phyloP scores from a whole-genome alignment of 2,797 vertebrate species.

The Cephalopachus bancanus region DNA sequence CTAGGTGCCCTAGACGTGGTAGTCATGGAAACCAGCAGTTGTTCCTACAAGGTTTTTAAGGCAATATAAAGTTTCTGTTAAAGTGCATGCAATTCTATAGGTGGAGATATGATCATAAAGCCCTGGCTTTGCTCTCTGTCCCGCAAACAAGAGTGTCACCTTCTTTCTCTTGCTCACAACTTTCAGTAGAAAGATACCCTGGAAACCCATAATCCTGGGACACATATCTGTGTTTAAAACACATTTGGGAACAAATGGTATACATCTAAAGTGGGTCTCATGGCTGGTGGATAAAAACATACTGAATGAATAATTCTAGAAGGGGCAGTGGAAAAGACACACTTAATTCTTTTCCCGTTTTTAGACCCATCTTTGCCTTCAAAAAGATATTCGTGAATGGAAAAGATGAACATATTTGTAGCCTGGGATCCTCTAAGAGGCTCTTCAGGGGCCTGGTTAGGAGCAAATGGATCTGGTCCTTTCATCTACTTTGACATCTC shows the following conservation, averaged over 20 bases:
- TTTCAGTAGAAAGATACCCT: not conserved
- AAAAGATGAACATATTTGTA: slow-evolving; percentile 91
- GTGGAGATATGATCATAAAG: not conserved
- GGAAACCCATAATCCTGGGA: slow-evolving; percentile 12
- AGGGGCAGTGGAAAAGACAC: slow-evolving; percentile 77
- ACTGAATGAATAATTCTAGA: slow-evolving; percentile 81
- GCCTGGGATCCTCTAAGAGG: slow-evolving; percentile 90
- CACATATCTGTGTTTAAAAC: slow-evolving; percentile 63
- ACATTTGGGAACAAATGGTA: not conserved
- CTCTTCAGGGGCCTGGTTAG: slow-evolving; percentile 86
- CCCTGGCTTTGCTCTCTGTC: slow-evolving; percentile 47
- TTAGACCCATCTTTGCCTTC: slow-evolving; percentile 86
- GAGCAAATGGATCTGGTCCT: slow-evolving; percentile 89
- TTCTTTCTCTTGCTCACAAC: not conserved
- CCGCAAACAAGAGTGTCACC: not conserved
- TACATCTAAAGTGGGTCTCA: slow-evolving; percentile 28
- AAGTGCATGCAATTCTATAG: not conserved
- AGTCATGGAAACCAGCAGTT: slow-evolving; percentile 79
- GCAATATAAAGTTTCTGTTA: slow-evolving; percentile 77
- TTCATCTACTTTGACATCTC: slow-evolving; percentile 87
- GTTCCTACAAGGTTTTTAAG: slow-evolving; percentile 65
- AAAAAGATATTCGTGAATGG: slow-evolving; percentile 90
- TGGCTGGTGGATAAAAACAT: slow-evolving; percentile 82
- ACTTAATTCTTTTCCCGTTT: slow-evolving; percentile 85
- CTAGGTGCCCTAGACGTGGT: not conserved